A percentile compares a stretch with the other conserved stretches of the same genome.
Evolutionary conservation across 2,113 vertebrate genomes (phyloP).

Genomic region (Chaetops frenatus): DNA sequence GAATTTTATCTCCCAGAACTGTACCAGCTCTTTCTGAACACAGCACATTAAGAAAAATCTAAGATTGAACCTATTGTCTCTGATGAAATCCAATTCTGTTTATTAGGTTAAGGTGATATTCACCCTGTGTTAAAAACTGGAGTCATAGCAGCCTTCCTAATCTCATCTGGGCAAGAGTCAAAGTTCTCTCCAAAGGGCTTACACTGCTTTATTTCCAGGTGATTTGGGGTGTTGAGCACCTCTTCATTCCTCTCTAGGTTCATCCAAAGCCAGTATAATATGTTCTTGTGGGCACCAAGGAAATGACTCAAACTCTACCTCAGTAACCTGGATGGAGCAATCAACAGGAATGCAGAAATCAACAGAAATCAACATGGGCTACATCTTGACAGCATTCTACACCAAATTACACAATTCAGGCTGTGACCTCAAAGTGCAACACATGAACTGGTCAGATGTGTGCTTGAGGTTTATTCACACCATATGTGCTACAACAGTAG

Average conservation of each 20-base stretch:
- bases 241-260: background rate
- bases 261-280: background rate
- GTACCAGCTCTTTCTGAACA: background rate
- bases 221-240: background rate
- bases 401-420: background rate
- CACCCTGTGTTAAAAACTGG: background rate
- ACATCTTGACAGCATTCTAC: background rate
- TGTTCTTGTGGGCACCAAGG: background rate
- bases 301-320: background rate
- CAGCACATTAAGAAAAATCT: background rate
- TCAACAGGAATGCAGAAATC: background rate
- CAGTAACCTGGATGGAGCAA: background rate
- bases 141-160: background rate
- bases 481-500: background rate
- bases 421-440: background rate
- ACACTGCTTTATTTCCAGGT: background rate
- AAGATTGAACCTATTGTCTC: background rate
- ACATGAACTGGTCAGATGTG: background rate
- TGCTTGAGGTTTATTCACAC: background rate
- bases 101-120: background rate
- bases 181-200: background rate
- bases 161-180: background rate
- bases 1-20: background rate
- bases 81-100: background rate
- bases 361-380: accelerated